Evolutionary conservation across 2,888 invertebrate species (phyloP).

Genomic region (Elegia similella): DNA sequence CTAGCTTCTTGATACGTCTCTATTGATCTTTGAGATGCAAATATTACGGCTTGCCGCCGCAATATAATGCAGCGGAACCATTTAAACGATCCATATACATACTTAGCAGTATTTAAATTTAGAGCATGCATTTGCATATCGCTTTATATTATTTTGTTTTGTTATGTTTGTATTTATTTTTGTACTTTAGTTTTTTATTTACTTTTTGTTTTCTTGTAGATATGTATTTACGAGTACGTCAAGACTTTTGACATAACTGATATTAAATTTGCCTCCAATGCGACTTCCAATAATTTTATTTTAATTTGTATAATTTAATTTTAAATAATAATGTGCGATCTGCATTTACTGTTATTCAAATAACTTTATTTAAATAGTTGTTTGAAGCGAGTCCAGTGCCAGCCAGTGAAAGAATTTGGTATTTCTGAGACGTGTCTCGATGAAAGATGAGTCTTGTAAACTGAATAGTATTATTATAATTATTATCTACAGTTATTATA

Average conservation of each 20-base stretch:
- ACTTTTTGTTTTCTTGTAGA: constrained; percentile 63
- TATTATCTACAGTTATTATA: constrained; percentile 80
- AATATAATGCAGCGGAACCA: constrained; percentile 44
- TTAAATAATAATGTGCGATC: constrained; percentile 72
- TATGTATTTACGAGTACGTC: constrained; percentile 46
- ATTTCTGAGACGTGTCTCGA: constrained; percentile 41
- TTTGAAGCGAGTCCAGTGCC: constrained; percentile 72
- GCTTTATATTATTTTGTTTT: constrained; percentile 61
- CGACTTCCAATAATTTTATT: constrained; percentile 77
- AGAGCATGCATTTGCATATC: constrained; percentile 72
- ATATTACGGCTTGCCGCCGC: constrained; percentile 47
- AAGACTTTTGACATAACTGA: constrained; percentile 38
- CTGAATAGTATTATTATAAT: constrained; percentile 80
- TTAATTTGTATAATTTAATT: constrained; percentile 78
- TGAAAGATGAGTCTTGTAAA: constrained; percentile 73
- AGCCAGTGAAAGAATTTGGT: constrained; percentile 69
- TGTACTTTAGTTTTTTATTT: constrained; percentile 65
- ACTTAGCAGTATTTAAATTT: constrained; percentile 37
- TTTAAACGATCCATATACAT: constrained; percentile 44
- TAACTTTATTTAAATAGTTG: constrained; percentile 64
- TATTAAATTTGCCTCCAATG: constrained; percentile 71
- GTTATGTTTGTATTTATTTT: constrained; percentile 82
- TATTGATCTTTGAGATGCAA: constrained; percentile 71
- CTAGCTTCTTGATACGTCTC: constrained; percentile 55
- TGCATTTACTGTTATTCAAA: constrained; percentile 79